Evolutionary conservation across 2,888 invertebrate genomes (phyloP).

Genomic region (Drosophila parthenogenetica): DNA sequence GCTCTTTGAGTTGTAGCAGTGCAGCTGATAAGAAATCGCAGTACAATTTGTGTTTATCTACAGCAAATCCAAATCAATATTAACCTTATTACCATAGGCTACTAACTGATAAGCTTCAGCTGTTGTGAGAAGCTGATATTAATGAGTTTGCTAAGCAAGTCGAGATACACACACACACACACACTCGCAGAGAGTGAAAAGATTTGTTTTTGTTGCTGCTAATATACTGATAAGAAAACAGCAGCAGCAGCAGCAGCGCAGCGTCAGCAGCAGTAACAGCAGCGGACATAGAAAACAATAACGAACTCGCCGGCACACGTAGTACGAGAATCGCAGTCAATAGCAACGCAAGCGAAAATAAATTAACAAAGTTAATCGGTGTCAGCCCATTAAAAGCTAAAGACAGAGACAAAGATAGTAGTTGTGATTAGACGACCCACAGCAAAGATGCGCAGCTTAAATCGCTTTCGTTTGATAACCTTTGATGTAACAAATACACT

Average conservation of each 20-base stretch:
- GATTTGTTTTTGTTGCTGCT: constrained; percentile 20
- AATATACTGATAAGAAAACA: constrained; percentile 44
- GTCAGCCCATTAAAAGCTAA: constrained; percentile 4
- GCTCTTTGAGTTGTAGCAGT: constrained; percentile 23
- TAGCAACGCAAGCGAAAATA: constrained; percentile 27
- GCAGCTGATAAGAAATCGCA: constrained; percentile 3
- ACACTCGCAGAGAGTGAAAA: constrained; percentile 20
- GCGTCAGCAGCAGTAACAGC: constrained; percentile 11
- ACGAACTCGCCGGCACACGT: constrained; percentile 50
- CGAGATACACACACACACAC: constrained; percentile 26
- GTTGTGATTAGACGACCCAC: constrained; percentile 1
- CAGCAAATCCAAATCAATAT: constrained; percentile 41
- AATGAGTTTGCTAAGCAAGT: constrained; percentile 33
- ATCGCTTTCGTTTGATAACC: constrained; percentile 88
- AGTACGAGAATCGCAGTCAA: constrained; percentile 59
- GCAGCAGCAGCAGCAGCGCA: constrained; percentile 18
- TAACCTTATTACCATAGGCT: constrained; percentile 39
- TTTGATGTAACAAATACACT: constrained; percentile 96
- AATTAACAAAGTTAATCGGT: constrained; percentile 31
- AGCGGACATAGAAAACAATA: constrained; percentile 60
- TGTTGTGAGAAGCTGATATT: constrained; percentile 31
- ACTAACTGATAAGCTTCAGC: constrained; percentile 46
- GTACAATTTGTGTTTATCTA: constrained; percentile 2
- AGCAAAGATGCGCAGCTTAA: constrained; percentile 77
- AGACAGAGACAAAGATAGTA: background rate